Base-by-base conservation (phyloP, 1,140 invertebrate species). In the Zaprionus nigranus region DNA sequence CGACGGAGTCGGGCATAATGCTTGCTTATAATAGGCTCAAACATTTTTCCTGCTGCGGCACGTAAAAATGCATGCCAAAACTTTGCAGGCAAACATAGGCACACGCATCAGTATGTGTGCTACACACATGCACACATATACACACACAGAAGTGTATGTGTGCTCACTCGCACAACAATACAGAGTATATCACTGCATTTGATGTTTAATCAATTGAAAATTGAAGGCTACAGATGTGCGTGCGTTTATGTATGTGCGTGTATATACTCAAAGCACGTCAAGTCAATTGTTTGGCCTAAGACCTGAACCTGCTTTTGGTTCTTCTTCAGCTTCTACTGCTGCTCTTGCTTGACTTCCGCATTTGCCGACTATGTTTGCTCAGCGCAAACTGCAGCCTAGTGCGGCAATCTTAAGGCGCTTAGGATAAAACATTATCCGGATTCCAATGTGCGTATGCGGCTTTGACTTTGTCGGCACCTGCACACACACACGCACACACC, bases 131-230 rank as follows among this genome's bases (percentile, higher is more conserved):
- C 11, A 38, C 12, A 40, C 5, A 24, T 22, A 20, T 4, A 34
- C 2, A 38, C 28, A 59, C 13, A n/a, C 12, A 26, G 30, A 2
- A 34, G 40, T 56, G 56, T 68, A 49, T 60, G 66, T 53, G 28
- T 63, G 51, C 57, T 34, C 43, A 60, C 61, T 67, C 56, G 59
- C 56, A 75, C 81, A 63, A 63, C 66, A 75, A 53, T 75, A 22
- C 57, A 38, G 76, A 66, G 67, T 71, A 59, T 51, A 51, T 66
- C 68, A 66, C 43, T 77, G 69, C 69, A 72, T 62, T 73, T 73
- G 81, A 90, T 90, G 84, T 87, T 84, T 84, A 90, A 87, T 88
- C 84, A 87, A 87, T 87, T 87, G 85, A 88, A 88, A 81, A 90
- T 84, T 54, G 15, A 46, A 30, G 7, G 28, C 56, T 26, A 5